phyloP scores from a whole-genome alignment of 2,797 vertebrate genomes.

The Rallus crepitans region DNA sequence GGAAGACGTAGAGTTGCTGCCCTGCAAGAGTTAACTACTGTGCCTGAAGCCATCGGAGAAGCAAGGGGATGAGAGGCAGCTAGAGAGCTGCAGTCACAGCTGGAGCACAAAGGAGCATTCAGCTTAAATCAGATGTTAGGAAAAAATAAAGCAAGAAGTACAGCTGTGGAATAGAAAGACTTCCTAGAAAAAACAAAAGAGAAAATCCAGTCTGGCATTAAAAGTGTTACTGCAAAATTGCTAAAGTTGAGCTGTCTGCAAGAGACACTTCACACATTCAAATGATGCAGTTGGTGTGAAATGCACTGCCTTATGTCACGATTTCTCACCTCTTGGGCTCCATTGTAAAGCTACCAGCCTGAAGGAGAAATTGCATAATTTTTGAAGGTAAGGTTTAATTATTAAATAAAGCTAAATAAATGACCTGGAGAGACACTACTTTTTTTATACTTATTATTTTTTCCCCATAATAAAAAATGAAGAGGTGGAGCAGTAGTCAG shows the following conservation, averaged over 20 bases:
- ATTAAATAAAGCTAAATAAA: not conserved
- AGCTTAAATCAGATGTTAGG: not conserved
- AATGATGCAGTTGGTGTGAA: not conserved
- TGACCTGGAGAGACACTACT: not conserved
- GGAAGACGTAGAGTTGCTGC: not conserved
- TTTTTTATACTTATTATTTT: not conserved
- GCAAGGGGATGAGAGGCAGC: not conserved
- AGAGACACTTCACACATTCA: not conserved
- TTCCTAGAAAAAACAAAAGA: slow-evolving; percentile 2
- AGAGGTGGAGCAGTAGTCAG: not conserved
- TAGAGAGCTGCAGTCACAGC: not conserved
- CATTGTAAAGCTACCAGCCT: not conserved
- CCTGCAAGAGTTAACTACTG: not conserved
- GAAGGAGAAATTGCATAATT: not conserved
- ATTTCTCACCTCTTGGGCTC: not conserved
- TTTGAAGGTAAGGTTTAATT: not conserved
- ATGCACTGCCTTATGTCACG: not conserved
- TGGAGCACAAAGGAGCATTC: not conserved
- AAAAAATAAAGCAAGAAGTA: not conserved
- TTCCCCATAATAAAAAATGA: not conserved
- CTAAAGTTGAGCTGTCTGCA: not conserved
- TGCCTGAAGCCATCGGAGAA: not conserved
- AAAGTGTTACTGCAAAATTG: not conserved
- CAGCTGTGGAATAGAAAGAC: not conserved
- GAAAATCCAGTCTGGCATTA: not conserved